Evolutionary conservation across 1,140 invertebrate genomes (phyloP), one percentile per base, ranked within the genome.

Genomic region (Paracyclopina nana): DNA sequence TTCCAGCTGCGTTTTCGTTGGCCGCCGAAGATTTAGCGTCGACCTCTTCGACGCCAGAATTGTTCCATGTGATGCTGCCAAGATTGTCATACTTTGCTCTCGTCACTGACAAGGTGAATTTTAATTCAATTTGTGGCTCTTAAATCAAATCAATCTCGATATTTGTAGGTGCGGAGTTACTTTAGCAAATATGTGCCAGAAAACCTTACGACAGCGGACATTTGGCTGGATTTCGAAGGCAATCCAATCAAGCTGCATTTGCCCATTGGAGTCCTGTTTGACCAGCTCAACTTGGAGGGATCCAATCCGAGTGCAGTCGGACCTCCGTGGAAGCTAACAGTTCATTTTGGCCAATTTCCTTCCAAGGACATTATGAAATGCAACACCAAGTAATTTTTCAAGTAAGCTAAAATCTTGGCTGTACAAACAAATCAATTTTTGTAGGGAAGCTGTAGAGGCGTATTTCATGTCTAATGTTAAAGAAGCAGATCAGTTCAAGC

Each of bases 401-500:
- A n/a, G n/a, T n/a, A n/a, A n/a, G n/a, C n/a, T n/a, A n/a, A n/a
- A n/a, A n/a, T n/a, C n/a, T n/a, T n/a, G n/a, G n/a, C n/a, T n/a
- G n/a, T n/a, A n/a, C n/a, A n/a, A n/a, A n/a, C n/a, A n/a, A n/a
- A 43, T 53, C 4, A 6, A 31, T 48, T 20, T 26, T 72, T 71
- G n/a, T 58, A 91, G 84, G 63, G 86, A 95, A 60, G 72, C 79
- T 9, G 76, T 97, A 6, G 87, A 95, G 66, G 77, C 87, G 3
- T 77, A 88, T 63, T 97, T 91, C 62, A 80, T 98, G 73, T 82
- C 87, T 12, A 82, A 80, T 52, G 69, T 99, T 6, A 99, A 99
- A 68, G 92, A 99, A 72, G 91, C 94, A 1, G 92, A 97, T 70
- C 80, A 86, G 4, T 64, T 98, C 1, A 99, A 99, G 66, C 91